Percentiles rank a stretch among this genome's conserved stretches.
Conservation (phyloP, 2,888 invertebrate genomes). For the Resseliella maxima region DNA sequence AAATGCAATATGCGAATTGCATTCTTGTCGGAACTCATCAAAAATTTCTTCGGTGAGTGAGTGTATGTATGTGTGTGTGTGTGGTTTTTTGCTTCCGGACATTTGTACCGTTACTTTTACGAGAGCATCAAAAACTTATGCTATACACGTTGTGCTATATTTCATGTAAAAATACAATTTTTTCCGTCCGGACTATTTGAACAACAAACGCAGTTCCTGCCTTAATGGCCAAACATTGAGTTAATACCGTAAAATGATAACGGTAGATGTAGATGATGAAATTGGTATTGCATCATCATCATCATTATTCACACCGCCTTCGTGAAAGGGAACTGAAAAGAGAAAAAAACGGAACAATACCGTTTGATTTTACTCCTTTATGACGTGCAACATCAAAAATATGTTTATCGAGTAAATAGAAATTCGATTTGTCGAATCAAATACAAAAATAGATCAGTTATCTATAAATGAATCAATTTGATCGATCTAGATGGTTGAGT, state of each 20-base stretch:
- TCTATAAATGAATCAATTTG: no score
- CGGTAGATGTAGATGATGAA: not conserved
- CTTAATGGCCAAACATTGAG: not conserved
- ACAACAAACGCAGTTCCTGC: not conserved
- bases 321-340: no score
- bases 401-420: no score
- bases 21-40: slow-evolving; percentile 44
- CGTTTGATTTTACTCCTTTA: slow-evolving; percentile 12
- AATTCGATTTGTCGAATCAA: no score
- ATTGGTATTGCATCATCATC: not conserved
- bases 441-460: no score
- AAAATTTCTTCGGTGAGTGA: no score
- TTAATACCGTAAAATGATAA: not conserved
- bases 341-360: not conserved
- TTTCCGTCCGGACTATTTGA: not conserved
- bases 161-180: not conserved
- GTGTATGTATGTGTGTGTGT: not conserved
- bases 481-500: no score
- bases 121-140: not conserved
- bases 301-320: slow-evolving; percentile 3
- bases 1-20: slow-evolving; percentile 49
- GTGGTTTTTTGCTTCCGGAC: slow-evolving; percentile 54
- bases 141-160: not conserved
- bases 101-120: slow-evolving; percentile 26
- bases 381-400: no score